A percentile compares a stretch with the other conserved stretches of the same genome.
Conservation (phyloP, 2,113 vertebrate genomes). For the Chitala chitala region DNA sequence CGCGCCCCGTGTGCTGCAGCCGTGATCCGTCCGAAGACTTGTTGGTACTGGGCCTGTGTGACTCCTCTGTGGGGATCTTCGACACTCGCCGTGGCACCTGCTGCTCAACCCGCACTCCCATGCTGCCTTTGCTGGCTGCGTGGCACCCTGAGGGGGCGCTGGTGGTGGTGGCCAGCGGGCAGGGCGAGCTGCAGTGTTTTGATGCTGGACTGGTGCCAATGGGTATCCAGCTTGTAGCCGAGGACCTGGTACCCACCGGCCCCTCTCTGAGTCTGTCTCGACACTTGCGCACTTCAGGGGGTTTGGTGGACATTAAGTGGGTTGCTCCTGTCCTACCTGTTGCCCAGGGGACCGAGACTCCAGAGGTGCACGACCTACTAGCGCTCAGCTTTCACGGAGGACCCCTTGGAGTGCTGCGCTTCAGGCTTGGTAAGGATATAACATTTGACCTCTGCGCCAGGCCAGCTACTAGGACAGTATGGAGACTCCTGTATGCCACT, state of each 20-base stretch:
- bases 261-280: slow-evolving; percentile 68
- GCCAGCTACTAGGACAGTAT: background rate
- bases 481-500: no score
- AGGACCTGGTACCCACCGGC: slow-evolving; percentile 58
- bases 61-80: slow-evolving; percentile 79
- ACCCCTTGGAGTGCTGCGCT: slow-evolving; percentile 75
- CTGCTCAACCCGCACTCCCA: slow-evolving; percentile 63
- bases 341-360: slow-evolving; percentile 44
- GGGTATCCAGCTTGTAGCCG: slow-evolving; percentile 72
- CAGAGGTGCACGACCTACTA: slow-evolving; percentile 60
- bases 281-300: slow-evolving; percentile 67
- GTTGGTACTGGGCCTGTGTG: slow-evolving; percentile 79
- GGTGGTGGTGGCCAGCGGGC: slow-evolving; percentile 70
- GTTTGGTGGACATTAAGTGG: slow-evolving; percentile 79
- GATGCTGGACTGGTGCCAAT: slow-evolving; percentile 80
- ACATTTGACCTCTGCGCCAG: background rate
- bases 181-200: slow-evolving; percentile 84
- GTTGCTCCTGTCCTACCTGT: slow-evolving; percentile 38
- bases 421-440: slow-evolving; percentile 74
- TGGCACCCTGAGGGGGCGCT: slow-evolving; percentile 82
- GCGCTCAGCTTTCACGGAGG: slow-evolving; percentile 77
- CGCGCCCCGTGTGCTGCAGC: slow-evolving; percentile 72
- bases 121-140: slow-evolving; percentile 66
- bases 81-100: slow-evolving; percentile 69
- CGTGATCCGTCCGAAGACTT: slow-evolving; percentile 68